phyloP scores from a whole-genome alignment of 53 echinoderm and acorn worm species.

The Apostichopus leukothele region DNA sequence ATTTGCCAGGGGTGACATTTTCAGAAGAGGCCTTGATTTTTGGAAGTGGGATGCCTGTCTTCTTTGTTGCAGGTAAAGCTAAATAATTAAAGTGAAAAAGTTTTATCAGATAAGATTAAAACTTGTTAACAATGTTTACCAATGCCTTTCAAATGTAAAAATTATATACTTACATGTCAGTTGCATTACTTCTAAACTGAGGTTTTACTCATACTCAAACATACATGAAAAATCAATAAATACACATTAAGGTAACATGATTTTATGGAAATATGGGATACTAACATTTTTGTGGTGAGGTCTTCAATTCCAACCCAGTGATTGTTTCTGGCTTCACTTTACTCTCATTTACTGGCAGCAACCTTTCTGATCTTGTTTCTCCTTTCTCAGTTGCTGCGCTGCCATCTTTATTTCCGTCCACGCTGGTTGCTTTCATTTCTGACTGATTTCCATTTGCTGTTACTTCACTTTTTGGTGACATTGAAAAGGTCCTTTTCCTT shows the following conservation, averaged over 20 bases:
- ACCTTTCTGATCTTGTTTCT: background rate
- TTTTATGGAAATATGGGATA: no score
- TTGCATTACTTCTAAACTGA: no score
- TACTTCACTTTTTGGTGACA: background rate
- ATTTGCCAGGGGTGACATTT: conserved; percentile 25
- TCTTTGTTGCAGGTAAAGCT: background rate
- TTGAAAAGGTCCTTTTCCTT: conserved; percentile 13
- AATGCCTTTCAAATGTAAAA: no score
- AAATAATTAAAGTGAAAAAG: background rate
- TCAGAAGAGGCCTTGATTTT: conserved; percentile 9
- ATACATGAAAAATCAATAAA: no score
- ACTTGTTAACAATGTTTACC: no score
- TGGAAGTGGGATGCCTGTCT: conserved; percentile 46
- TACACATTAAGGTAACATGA: no score
- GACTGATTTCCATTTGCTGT: background rate
- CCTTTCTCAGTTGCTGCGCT: background rate
- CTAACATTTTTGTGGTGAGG: background rate
- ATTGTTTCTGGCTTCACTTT: background rate
- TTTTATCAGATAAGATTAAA: no score
- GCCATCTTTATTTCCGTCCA: background rate
- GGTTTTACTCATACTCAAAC: no score
- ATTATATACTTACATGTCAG: no score
- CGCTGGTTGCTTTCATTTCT: background rate
- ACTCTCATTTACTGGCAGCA: background rate
- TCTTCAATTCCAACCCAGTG: background rate